A percentile compares a stretch with the other conserved stretches of the same genome.
Evolutionary conservation across 1,140 invertebrate genomes (phyloP).

Genomic region (Coenobita brevimanus): DNA sequence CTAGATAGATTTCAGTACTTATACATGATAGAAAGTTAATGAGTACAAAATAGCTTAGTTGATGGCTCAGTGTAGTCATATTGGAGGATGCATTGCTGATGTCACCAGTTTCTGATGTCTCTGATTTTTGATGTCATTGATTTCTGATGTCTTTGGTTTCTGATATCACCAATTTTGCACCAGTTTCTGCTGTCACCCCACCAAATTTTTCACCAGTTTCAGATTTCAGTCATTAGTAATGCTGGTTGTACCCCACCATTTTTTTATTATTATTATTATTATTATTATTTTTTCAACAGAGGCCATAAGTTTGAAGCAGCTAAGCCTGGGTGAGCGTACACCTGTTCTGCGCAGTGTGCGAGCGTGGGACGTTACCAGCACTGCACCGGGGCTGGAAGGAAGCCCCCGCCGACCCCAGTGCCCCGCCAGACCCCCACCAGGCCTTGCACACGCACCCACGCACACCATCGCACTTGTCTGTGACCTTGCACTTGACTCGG

Average conservation of each 20-base stretch:
- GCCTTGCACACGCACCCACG: constrained; percentile 54
- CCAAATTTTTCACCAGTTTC: too few species aligned
- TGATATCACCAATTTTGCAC: too few species aligned
- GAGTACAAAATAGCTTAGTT: too few species aligned
- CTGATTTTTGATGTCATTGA: too few species aligned
- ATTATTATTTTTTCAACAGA: constrained; percentile 60
- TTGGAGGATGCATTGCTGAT: too few species aligned
- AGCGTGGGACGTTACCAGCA: constrained; percentile 71
- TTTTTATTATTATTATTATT: not conserved
- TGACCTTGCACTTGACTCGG: constrained; percentile 75
- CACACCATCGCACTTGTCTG: constrained; percentile 76
- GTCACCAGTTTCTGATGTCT: too few species aligned
- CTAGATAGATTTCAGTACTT: too few species aligned
- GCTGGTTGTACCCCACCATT: too few species aligned
- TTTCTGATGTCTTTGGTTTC: too few species aligned
- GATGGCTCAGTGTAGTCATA: too few species aligned
- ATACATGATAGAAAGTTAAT: too few species aligned
- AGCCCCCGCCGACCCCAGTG: constrained; percentile 28
- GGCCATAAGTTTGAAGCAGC: constrained; percentile 73
- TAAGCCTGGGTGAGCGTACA: constrained; percentile 74
- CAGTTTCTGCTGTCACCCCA: too few species aligned
- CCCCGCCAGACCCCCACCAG: constrained; percentile 59
- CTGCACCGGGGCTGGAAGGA: constrained; percentile 12
- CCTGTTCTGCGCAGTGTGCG: constrained; percentile 74
- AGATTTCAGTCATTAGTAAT: not conserved